These are phyloP conservation scores for Lasioglossum malachurum DNA, from an alignment of 2,888 invertebrate species.

Conservation along the genomic window DNA sequence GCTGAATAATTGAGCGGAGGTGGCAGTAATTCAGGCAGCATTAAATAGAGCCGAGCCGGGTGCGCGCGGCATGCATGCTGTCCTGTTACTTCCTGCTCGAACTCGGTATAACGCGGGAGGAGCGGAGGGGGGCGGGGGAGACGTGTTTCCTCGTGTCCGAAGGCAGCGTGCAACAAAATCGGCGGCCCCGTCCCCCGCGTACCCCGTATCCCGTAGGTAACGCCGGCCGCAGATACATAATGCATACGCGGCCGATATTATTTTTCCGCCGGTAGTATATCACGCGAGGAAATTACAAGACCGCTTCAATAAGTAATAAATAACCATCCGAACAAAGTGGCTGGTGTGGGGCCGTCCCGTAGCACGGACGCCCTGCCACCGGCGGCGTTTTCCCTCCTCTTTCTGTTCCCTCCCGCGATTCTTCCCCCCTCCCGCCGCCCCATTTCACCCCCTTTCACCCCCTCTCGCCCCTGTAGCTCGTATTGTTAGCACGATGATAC, in stretches of 20 bases:
- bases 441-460: not conserved
- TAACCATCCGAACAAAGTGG: conserved; percentile 74
- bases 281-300: conserved; percentile 79
- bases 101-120: not conserved
- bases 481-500: conserved; percentile 72
- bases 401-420: conserved; percentile 30
- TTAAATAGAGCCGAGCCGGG: conserved; percentile 58
- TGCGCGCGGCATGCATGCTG: conserved; percentile 53
- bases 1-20: conserved; percentile 67
- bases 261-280: conserved; percentile 77
- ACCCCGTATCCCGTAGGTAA: not conserved
- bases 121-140: not conserved
- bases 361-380: conserved; percentile 45
- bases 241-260: conserved; percentile 77
- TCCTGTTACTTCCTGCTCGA: conserved; percentile 49
- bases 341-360: conserved; percentile 52
- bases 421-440: not conserved
- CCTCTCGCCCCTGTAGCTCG: conserved; percentile 21
- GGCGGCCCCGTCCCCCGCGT: conserved; percentile 28
- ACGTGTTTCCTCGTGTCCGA: conserved; percentile 37
- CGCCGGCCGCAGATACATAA: conserved; percentile 66
- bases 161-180: conserved; percentile 38
- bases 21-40: conserved; percentile 61
- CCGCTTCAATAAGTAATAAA: conserved; percentile 81
- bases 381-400: conserved; percentile 16